phyloP scores from a whole-genome alignment of 2,113 vertebrate genomes.

The Pelodiscus sinensis region DNA sequence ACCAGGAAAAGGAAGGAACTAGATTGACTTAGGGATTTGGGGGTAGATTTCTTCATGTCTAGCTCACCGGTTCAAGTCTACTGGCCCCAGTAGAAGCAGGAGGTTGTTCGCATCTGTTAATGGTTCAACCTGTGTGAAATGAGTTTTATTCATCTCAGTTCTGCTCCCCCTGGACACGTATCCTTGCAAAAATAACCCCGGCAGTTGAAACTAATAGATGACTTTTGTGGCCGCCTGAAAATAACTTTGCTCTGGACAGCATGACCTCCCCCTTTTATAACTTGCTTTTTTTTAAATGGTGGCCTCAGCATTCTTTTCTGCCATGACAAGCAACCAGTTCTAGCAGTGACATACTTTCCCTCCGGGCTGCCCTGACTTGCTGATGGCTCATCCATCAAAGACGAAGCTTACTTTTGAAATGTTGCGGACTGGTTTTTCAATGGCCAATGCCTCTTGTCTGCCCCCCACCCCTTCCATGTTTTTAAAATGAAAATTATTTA shows the following conservation, averaged over 20 bases:
- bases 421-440: not conserved
- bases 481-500: not conserved
- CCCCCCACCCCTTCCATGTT: not conserved
- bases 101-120: not conserved
- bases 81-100: not conserved
- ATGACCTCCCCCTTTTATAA: not conserved
- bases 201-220: not conserved
- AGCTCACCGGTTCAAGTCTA: not conserved
- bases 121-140: not conserved
- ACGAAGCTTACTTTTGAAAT: not conserved
- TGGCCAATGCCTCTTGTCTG: not conserved
- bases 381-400: not conserved
- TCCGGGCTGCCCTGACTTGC: not conserved
- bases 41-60: not conserved
- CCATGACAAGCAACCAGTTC: not conserved
- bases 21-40: not conserved
- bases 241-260: not conserved
- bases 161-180: not conserved
- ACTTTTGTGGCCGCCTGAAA: not conserved
- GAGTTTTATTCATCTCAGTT: not conserved
- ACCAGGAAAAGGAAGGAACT: not conserved
- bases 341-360: not conserved
- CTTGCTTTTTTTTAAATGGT: too few relatives aligned
- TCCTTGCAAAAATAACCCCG: not conserved
- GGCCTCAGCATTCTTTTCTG: not conserved